Base-by-base conservation (phyloP, 2,888 invertebrate species). In the Ypsolopha scabrella region DNA sequence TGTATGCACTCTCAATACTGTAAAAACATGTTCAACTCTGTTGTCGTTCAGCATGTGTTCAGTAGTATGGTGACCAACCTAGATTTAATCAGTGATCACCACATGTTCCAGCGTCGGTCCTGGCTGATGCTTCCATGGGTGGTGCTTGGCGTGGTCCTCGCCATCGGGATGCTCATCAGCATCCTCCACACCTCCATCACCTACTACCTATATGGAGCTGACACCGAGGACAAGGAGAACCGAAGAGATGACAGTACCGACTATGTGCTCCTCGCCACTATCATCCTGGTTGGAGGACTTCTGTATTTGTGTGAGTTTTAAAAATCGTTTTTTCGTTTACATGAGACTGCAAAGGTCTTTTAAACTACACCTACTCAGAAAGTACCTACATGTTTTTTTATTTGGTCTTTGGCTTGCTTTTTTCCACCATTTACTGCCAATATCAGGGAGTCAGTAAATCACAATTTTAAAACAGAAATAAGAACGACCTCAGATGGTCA, bases 61-160 rank as follows among this genome's bases (percentile, higher is more conserved):
- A 10, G 38, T 38, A n/a, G 38, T 6, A 38, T 4, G 38, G 2
- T 38, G 38, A 41, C 11, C 11, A 41, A 41, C 11, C 10, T 41
- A 24, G 24, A 24, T 2, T 24, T 24, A 24, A 24, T 24, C 24
- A 24, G 24, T 24, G 24, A 24, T 24, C 24, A 24, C 24, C 24
- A 24, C 4, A 24, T 24, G 24, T 75, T 87, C n/a, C 79, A 94
- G 94, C 89, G 92, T 64, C 93, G 94, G 65, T 92, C 93, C 64
- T 93, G 91, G 80, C 74, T 94, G 65, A 94, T 95, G 94, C 87
- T 94, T 51, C 94, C 94, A 6, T 95, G 94, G 93, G 93, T 95
- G 39, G 90, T 93, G 48, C 86, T 95, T 50, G 94, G 94, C 6
- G 90, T 94, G 53, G 92, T 95, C 87, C 86, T 94, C 49, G 92